Percentiles rank a stretch among this genome's conserved stretches.
These are phyloP conservation scores for Cheiracanthium punctorium DNA, from an alignment of 2,888 invertebrate species.

Conservation along the genomic window DNA sequence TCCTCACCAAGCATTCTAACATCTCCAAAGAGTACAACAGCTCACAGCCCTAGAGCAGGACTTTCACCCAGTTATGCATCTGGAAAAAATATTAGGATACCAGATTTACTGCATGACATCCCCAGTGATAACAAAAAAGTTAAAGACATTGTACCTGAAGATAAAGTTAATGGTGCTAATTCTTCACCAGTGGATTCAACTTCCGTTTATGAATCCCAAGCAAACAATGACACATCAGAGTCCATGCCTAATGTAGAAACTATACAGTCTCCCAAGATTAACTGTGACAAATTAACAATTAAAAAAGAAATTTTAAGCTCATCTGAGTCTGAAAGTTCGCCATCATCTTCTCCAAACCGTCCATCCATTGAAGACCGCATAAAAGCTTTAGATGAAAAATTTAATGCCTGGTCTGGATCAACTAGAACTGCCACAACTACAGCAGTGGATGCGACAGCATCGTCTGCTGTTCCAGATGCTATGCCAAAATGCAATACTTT, in stretches of 20 bases:
- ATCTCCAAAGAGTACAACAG: constrained; percentile 61
- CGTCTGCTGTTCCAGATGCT: constrained; percentile 71
- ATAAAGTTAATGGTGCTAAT: constrained; percentile 45
- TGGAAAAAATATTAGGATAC: constrained; percentile 40
- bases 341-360: constrained; percentile 70
- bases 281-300: constrained; percentile 42
- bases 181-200: constrained; percentile 44
- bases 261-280: constrained; percentile 62
- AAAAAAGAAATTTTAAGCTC: constrained; percentile 54
- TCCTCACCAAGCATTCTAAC: constrained; percentile 78
- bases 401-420: constrained; percentile 87
- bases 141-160: constrained; percentile 44
- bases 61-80: constrained; percentile 61
- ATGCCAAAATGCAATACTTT: constrained; percentile 76
- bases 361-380: constrained; percentile 91
- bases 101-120: constrained; percentile 50
- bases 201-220: constrained; percentile 36
- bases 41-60: constrained; percentile 65
- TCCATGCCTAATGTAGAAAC: constrained; percentile 30
- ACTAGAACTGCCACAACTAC: constrained; percentile 73
- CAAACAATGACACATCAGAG: constrained; percentile 27
- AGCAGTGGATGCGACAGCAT: constrained; percentile 77
- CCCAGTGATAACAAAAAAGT: constrained; percentile 44
- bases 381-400: constrained; percentile 92
- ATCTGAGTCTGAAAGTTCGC: constrained; percentile 68